Conservation (phyloP, 1,140 invertebrate species). For the Aporrectodea caliginosa region DNA sequence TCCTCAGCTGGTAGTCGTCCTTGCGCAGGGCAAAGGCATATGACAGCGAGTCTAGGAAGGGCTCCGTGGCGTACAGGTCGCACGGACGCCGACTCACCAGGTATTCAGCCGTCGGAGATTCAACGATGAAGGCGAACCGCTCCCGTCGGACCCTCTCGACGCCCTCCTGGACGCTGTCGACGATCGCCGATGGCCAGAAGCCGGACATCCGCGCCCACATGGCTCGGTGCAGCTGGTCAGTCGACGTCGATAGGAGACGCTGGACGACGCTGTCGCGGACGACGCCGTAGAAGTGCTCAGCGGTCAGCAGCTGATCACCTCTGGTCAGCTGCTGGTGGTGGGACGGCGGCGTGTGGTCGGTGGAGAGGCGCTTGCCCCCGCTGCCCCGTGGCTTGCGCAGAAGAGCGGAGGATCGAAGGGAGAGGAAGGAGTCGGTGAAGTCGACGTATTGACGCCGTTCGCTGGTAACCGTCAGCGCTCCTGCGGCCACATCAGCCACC, state of each 20-base stretch:
- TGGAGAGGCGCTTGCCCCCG: too few relatives aligned
- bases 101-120: constrained; percentile 37
- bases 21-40: constrained; percentile 27
- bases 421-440: constrained; percentile 32
- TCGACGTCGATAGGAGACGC: constrained; percentile 25
- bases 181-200: constrained; percentile 30
- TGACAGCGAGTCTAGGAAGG: constrained; percentile 21
- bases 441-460: constrained; percentile 14
- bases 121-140: constrained; percentile 36
- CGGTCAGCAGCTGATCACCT: constrained; percentile 18
- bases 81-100: constrained; percentile 35
- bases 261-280: constrained; percentile 13
- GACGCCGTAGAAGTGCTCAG: constrained; percentile 20
- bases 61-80: constrained; percentile 33
- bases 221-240: background rate
- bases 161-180: constrained; percentile 30
- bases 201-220: constrained; percentile 23
- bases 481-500: constrained; percentile 29
- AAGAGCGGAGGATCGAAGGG: constrained; percentile 26
- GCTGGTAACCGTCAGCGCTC: constrained; percentile 17
- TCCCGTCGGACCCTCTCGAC: constrained; percentile 31
- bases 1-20: background rate
- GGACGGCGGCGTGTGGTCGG: background rate
- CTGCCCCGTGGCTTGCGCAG: constrained; percentile 5
- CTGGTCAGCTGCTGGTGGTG: background rate